phyloP scores from a whole-genome alignment of 2,888 invertebrate genomes.

The Spilosoma lubricipeda region DNA sequence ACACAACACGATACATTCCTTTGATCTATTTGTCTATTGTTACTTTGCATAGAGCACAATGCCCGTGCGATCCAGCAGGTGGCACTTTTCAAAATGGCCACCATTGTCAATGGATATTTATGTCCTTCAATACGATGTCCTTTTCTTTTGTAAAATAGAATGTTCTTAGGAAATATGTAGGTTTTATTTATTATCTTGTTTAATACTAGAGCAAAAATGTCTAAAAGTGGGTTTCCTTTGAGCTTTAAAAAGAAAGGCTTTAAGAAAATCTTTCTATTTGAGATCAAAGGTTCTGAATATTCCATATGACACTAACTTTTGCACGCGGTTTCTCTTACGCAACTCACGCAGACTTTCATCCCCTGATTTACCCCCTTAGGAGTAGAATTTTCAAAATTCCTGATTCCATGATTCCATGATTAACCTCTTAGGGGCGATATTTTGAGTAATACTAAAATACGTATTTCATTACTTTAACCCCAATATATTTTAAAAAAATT shows the following conservation, averaged over 20 bases:
- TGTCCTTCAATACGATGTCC: conserved; percentile 49
- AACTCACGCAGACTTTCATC: too few relatives aligned
- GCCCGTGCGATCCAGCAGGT: conserved; percentile 58
- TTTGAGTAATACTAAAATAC: too few relatives aligned
- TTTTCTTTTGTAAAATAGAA: conserved; percentile 38
- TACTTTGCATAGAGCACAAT: conserved; percentile 50
- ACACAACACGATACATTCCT: conserved; percentile 32
- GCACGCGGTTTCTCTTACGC: too few relatives aligned
- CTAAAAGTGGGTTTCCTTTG: not conserved
- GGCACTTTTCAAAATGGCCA: conserved; percentile 50
- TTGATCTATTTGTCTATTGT: conserved; percentile 59
- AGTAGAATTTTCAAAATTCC: too few relatives aligned
- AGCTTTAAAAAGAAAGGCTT: not conserved
- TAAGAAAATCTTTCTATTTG: not conserved
- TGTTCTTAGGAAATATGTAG: conserved; percentile 24
- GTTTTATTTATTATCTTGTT: conserved; percentile 11
- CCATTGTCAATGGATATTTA: conserved; percentile 62
- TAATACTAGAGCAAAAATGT: not conserved
- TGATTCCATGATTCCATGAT: too few relatives aligned
- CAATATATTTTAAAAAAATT: too few relatives aligned
- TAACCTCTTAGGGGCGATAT: too few relatives aligned
- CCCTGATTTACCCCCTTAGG: too few relatives aligned
- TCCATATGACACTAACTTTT: too few relatives aligned
- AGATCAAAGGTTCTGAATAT: too few relatives aligned
- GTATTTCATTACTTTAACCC: too few relatives aligned